Percentiles rank a stretch among this genome's conserved stretches.
phyloP scores from a whole-genome alignment of 2,888 invertebrate species.

The Hirtodrosophila cameraria region DNA sequence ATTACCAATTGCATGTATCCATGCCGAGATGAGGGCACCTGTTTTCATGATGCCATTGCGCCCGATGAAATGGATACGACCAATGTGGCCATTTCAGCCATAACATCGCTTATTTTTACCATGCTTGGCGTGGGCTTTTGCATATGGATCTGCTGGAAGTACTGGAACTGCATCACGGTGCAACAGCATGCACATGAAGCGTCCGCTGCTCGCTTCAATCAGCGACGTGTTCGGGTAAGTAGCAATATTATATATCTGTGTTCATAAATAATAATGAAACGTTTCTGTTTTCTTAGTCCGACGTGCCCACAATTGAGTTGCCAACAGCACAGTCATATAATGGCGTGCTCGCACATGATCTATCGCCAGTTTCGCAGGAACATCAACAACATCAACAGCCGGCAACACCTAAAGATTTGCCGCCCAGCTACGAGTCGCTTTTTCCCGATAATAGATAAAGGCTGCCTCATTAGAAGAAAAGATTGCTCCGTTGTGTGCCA shows the following conservation, averaged over 20 bases:
- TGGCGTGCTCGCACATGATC: conserved; percentile 43
- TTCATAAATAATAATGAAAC: neutral
- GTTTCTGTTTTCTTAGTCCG: conserved; percentile 53
- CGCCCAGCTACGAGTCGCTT: conserved; percentile 83
- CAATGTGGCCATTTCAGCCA: conserved; percentile 82
- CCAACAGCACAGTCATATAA: conserved; percentile 66
- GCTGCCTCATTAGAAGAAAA: conserved; percentile 8
- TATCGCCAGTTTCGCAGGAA: conserved; percentile 54
- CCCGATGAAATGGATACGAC: conserved; percentile 77
- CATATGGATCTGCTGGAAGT: conserved; percentile 83
- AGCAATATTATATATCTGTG: neutral
- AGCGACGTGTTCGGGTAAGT: conserved; percentile 62
- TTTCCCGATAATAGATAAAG: conserved; percentile 83
- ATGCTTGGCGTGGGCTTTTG: conserved; percentile 83
- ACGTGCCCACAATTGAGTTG: conserved; percentile 78
- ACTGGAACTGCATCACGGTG: conserved; percentile 83
- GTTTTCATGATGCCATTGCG: conserved; percentile 77
- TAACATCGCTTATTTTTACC: conserved; percentile 83
- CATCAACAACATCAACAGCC: conserved; percentile 61
- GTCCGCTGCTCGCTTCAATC: conserved; percentile 76
- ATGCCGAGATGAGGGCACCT: conserved; percentile 81
- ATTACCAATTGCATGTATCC: conserved; percentile 82
- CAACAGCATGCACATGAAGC: conserved; percentile 83
- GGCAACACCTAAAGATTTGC: conserved; percentile 82
- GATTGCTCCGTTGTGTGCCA: conserved; percentile 66